Evolutionary conservation across 2,888 invertebrate species (phyloP).

Genomic region (Lordiphosa fenestrarum): DNA sequence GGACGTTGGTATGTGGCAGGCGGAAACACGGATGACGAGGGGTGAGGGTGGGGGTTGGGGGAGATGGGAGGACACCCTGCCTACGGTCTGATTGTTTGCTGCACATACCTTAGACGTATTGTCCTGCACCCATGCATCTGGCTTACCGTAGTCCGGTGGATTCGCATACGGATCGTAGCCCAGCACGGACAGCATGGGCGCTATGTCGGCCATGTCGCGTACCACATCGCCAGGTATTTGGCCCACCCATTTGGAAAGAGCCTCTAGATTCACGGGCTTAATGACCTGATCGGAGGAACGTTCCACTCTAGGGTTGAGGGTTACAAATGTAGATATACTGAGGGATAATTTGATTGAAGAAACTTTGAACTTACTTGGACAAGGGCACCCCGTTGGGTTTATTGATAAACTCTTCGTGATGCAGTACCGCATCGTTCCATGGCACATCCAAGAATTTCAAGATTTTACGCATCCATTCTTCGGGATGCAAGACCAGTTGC

Average conservation of each 20-base stretch:
- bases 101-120: constrained; percentile 82
- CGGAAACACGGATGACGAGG: background rate
- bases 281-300: constrained; percentile 99
- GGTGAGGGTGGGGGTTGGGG: background rate
- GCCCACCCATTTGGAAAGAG: constrained; percentile 95
- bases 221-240: constrained; percentile 94
- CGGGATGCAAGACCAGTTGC: constrained; percentile 96
- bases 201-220: constrained; percentile 94
- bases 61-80: constrained; percentile 4
- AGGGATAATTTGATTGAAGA: constrained; percentile 52
- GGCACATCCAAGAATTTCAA: constrained; percentile 93
- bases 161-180: constrained; percentile 98
- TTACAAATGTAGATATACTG: background rate
- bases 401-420: constrained; percentile 98
- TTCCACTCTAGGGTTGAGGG: constrained; percentile 88
- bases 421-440: constrained; percentile 97
- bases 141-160: constrained; percentile 96
- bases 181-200: constrained; percentile 94
- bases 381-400: constrained; percentile 96
- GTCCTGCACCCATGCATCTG: constrained; percentile 88
- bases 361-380: constrained; percentile 88
- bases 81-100: constrained; percentile 33
- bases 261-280: constrained; percentile 98
- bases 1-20: constrained; percentile 3
- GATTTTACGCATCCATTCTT: constrained; percentile 92